Conservation (phyloP, 2,797 vertebrate species). For the Rhodeus uyekii region DNA sequence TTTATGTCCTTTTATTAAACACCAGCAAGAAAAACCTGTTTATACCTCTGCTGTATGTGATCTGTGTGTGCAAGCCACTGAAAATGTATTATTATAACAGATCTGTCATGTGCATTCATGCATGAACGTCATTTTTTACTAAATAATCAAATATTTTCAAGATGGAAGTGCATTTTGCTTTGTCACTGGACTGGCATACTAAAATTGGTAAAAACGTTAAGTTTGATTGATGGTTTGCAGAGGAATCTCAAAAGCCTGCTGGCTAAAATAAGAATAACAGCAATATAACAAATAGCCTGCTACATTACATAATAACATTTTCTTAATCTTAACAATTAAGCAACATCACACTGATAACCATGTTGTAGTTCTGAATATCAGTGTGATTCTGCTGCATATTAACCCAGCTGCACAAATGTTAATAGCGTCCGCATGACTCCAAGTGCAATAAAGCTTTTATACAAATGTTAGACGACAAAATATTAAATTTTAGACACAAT, state of each 20-base stretch:
- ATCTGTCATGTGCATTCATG: neutral
- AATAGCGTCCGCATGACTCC: too few species aligned
- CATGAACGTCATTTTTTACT: neutral
- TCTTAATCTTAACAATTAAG: neutral
- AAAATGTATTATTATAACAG: neutral
- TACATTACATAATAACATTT: neutral
- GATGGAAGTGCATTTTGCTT: neutral
- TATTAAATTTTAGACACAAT: neutral
- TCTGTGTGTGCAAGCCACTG: neutral
- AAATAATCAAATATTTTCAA: neutral
- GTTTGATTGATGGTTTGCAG: neutral
- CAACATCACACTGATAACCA: neutral
- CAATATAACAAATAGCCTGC: neutral
- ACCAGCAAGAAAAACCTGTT: neutral
- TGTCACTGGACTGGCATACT: neutral
- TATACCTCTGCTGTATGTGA: neutral
- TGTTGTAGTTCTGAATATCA: neutral
- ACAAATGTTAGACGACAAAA: neutral
- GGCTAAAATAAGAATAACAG: neutral
- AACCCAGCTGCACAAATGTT: too few species aligned
- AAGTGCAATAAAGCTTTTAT: neutral
- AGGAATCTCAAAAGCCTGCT: neutral
- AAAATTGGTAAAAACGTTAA: neutral
- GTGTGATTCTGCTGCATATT: neutral
- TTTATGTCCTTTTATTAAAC: constrained; percentile 42